Evolutionary conservation across 2,797 vertebrate species (phyloP).

Genomic region (Staurois parvus): DNA sequence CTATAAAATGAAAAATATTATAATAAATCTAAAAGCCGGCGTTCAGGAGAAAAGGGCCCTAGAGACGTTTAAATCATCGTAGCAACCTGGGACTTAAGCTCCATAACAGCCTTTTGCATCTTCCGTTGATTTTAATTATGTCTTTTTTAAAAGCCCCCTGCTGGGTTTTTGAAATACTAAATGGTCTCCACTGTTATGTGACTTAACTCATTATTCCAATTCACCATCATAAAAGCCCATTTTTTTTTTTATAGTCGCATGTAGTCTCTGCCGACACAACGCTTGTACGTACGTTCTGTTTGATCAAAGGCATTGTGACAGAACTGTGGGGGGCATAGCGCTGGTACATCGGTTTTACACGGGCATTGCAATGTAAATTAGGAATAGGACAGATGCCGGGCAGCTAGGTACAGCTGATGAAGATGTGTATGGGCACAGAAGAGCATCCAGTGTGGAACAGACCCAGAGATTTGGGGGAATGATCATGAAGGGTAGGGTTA

Average conservation of each 20-base stretch:
- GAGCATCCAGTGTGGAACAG: background rate
- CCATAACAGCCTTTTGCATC: constrained; percentile 70
- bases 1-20: constrained; percentile 60
- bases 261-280: constrained; percentile 63
- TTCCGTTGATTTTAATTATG: constrained; percentile 77
- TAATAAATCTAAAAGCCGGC: constrained; percentile 48
- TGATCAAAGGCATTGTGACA: constrained; percentile 57
- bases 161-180: constrained; percentile 77
- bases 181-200: constrained; percentile 73
- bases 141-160: constrained; percentile 76
- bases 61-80: constrained; percentile 69
- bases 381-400: background rate
- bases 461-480: background rate
- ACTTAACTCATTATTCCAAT: constrained; percentile 74
- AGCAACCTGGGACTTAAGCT: constrained; percentile 72
- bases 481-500: too few relatives aligned
- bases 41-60: constrained; percentile 47
- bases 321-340: constrained; percentile 24
- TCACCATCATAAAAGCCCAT: constrained; percentile 72
- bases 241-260: constrained; percentile 66
- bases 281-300: constrained; percentile 45
- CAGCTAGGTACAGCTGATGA: background rate
- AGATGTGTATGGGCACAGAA: background rate
- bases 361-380: constrained; percentile 48
- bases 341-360: constrained; percentile 29